Base-by-base conservation (phyloP, 2,888 invertebrate genomes). In the Subacronicta megacephala region DNA sequence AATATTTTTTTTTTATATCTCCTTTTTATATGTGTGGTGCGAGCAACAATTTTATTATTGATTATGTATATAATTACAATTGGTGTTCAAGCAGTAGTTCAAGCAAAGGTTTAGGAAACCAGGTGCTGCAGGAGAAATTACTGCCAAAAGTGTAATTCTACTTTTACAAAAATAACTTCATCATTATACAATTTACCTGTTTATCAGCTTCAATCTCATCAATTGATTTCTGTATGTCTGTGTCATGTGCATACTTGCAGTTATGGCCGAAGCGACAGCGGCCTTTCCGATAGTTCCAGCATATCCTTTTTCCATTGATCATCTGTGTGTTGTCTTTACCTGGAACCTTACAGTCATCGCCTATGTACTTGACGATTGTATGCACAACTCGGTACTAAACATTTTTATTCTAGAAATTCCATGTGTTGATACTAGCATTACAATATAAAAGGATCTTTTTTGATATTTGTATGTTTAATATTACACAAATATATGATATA, bases 211-310 rank as follows among this genome's bases (percentile, higher is more conserved):
- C 95, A 26, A 96, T 84, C 78, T 96, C 95, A 47, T 95, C 95
- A 20, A 91, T 84, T 41, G 95, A 92, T 78, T 96, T 95, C 82
- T 96, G 96, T 62, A 98, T 92, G 85, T 98, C 98, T 0, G 97
- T 97, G 80, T 98, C 98, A 87, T 99, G 98, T 0, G 98, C 98
- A 88, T 96, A 99, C 75, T 97, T 97, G 87, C 99, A 99, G 80
- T 97, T 98, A 82, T 98, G 97, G 0, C 98, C 98, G 90, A 98
- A 98, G 46, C 98, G 95, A 85, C 99, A 99, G 26, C 97, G 95
- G 1, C 98, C 98, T 85, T 98, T 98, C 33, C 98, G 95, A 85
- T 98, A 98, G 90, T 98, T 98, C 97, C 98, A 98, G 88, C 99
- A 99, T 62, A 98, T 97, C 85, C 97, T 97, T 80, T 97, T 97